A percentile compares a stretch with the other conserved stretches of the same genome.
phyloP scores from a whole-genome alignment of 2,888 invertebrate genomes.

The Torymus auratus region DNA sequence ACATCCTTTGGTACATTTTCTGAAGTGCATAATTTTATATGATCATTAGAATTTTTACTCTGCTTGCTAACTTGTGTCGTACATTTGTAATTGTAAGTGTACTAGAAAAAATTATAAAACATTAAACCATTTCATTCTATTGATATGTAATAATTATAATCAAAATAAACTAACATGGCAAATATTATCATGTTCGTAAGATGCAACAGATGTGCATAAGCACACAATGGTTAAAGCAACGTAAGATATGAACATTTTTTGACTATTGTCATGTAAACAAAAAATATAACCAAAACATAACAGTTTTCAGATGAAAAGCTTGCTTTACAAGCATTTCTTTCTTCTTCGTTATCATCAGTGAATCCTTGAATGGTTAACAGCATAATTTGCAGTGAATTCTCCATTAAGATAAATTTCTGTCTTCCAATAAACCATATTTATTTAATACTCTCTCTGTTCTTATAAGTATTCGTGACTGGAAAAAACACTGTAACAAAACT shows the following conservation, averaged over 20 bases:
- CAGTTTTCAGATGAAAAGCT: constrained; percentile 21
- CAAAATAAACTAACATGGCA: constrained; percentile 47
- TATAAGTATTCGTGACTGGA: too few relatives aligned
- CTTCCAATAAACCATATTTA: too few relatives aligned
- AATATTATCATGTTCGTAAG: constrained; percentile 20
- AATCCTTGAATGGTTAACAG: not conserved
- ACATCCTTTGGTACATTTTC: constrained; percentile 55
- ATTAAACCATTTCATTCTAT: not conserved
- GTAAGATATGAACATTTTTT: constrained; percentile 40
- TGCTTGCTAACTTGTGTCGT: constrained; percentile 4
- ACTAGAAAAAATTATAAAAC: constrained; percentile 25
- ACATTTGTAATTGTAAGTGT: constrained; percentile 40
- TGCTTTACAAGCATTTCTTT: constrained; percentile 39
- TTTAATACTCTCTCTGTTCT: too few relatives aligned
- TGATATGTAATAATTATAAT: not conserved
- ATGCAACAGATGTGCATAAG: constrained; percentile 24
- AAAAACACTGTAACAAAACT: too few relatives aligned
- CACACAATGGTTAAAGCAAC: constrained; percentile 33
- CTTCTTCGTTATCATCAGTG: constrained; percentile 14
- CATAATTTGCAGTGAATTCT: too few relatives aligned
- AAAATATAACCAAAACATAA: constrained; percentile 40
- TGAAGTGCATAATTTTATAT: constrained; percentile 38
- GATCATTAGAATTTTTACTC: constrained; percentile 3
- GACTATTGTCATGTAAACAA: constrained; percentile 32
- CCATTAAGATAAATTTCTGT: too few relatives aligned